Conservation (phyloP, 2,797 vertebrate genomes). For the Ispidina picta region DNA sequence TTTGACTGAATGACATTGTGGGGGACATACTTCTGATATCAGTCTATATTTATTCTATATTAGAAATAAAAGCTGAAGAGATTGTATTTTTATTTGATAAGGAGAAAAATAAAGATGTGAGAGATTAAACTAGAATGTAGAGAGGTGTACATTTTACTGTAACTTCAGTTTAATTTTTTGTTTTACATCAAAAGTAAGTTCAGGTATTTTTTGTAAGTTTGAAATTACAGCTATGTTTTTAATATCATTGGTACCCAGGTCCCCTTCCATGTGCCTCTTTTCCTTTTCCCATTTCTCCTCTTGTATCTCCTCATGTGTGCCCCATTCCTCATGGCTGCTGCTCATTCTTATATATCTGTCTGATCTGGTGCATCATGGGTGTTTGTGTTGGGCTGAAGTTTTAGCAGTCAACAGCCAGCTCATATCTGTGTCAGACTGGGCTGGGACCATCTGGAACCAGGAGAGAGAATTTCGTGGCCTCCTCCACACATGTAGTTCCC, state of each 20-base stretch:
- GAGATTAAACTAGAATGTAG: background rate
- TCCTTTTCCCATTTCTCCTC: background rate
- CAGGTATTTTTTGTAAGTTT: background rate
- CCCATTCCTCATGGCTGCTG: background rate
- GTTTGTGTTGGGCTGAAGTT: background rate
- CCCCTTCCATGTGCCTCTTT: background rate
- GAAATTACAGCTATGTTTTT: background rate
- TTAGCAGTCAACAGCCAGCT: background rate
- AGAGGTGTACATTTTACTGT: background rate
- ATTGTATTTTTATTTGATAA: background rate
- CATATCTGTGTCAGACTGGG: background rate
- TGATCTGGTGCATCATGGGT: accelerated
- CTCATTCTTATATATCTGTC: background rate
- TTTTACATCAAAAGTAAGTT: background rate
- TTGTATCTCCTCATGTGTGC: background rate
- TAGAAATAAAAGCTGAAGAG: background rate
- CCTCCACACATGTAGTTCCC: background rate
- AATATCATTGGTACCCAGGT: background rate
- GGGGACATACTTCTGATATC: background rate
- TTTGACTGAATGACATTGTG: background rate
- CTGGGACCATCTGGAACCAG: background rate
- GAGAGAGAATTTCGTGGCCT: background rate
- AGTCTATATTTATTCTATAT: background rate
- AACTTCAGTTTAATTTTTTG: background rate
- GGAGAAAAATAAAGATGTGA: background rate